phyloP scores from a whole-genome alignment of 2,113 vertebrate genomes.

The Plecotus auritus region DNA sequence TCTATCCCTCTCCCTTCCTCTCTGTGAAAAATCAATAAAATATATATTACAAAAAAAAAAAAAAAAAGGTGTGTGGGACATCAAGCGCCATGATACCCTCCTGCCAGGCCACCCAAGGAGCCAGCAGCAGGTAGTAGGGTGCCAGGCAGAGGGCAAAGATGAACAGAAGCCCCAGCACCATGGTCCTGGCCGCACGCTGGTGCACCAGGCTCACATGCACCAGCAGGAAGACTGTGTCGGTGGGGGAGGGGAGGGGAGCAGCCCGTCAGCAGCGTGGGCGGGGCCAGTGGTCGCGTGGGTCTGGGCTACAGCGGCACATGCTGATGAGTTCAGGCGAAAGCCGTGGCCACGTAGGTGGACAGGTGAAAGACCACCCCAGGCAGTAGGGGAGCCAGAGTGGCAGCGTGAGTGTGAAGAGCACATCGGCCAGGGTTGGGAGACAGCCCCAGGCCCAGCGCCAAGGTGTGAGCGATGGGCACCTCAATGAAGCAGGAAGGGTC shows the following conservation, averaged over 20 bases:
- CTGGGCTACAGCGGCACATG: slow-evolving; percentile 54
- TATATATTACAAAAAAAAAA: too few relatives aligned
- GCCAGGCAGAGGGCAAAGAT: slow-evolving; percentile 76
- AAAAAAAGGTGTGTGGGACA: slow-evolving; percentile 64
- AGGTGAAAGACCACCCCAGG: slow-evolving; percentile 54
- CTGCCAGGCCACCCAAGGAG: slow-evolving; percentile 67
- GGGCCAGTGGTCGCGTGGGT: background rate
- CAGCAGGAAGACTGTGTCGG: slow-evolving; percentile 60
- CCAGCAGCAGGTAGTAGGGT: slow-evolving; percentile 77
- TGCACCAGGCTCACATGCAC: slow-evolving; percentile 70
- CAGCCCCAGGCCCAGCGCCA: slow-evolving; percentile 77
- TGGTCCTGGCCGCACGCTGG: slow-evolving; percentile 62
- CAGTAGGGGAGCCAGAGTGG: slow-evolving; percentile 79
- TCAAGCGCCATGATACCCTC: background rate
- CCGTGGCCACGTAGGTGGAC: slow-evolving; percentile 69
- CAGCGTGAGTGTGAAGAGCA: slow-evolving; percentile 78
- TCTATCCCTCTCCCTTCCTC: too few relatives aligned
- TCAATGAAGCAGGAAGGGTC: slow-evolving; percentile 65
- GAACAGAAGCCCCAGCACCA: slow-evolving; percentile 77
- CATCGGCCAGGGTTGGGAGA: slow-evolving; percentile 69
- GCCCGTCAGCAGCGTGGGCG: background rate
- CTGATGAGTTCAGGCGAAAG: slow-evolving; percentile 73
- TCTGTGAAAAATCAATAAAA: too few relatives aligned
- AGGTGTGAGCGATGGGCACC: slow-evolving; percentile 58
- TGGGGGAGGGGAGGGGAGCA: too few relatives aligned